Percentiles rank a stretch among this genome's conserved stretches.
phyloP scores from a whole-genome alignment of 2,888 invertebrate genomes.

The Drosophila yooni region DNA sequence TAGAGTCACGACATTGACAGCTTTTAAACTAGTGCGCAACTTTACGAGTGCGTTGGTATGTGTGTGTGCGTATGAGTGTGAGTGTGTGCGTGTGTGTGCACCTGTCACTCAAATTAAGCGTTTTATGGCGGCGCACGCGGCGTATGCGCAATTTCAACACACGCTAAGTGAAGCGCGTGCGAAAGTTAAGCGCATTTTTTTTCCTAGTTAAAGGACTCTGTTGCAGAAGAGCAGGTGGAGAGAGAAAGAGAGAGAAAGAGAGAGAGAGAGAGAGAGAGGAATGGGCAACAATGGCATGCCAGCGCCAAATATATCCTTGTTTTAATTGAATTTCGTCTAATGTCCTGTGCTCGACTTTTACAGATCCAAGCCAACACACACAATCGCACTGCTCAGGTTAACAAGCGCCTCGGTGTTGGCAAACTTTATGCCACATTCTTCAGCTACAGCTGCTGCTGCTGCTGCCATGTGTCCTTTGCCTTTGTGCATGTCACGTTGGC shows the following conservation, averaged over 20 bases:
- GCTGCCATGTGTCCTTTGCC: conserved; percentile 70
- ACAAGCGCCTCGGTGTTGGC: conserved; percentile 56
- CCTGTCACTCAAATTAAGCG: conserved; percentile 68
- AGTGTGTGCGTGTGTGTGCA: conserved; percentile 6
- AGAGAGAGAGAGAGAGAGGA: not conserved
- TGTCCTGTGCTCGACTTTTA: conserved; percentile 51
- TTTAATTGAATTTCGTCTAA: conserved; percentile 77
- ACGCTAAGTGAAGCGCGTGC: conserved; percentile 46
- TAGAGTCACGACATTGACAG: conserved; percentile 39
- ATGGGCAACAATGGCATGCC: conserved; percentile 36
- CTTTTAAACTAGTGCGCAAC: conserved; percentile 37
- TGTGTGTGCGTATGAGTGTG: not conserved
- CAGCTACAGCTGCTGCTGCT: conserved; percentile 18
- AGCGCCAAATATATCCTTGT: conserved; percentile 72
- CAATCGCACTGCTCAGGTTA: conserved; percentile 56
- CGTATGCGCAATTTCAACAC: conserved; percentile 60
- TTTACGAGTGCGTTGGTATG: conserved; percentile 16
- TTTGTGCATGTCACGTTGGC: conserved; percentile 77
- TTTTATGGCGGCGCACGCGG: conserved; percentile 58
- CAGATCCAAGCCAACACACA: conserved; percentile 8
- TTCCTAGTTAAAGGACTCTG: conserved; percentile 40
- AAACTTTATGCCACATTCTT: conserved; percentile 73
- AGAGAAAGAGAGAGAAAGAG: not conserved
- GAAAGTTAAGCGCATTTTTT: conserved; percentile 55
- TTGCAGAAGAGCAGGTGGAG: not conserved